Base-by-base conservation (phyloP, 2,888 invertebrate genomes). In the Chrysolina oricalcia region DNA sequence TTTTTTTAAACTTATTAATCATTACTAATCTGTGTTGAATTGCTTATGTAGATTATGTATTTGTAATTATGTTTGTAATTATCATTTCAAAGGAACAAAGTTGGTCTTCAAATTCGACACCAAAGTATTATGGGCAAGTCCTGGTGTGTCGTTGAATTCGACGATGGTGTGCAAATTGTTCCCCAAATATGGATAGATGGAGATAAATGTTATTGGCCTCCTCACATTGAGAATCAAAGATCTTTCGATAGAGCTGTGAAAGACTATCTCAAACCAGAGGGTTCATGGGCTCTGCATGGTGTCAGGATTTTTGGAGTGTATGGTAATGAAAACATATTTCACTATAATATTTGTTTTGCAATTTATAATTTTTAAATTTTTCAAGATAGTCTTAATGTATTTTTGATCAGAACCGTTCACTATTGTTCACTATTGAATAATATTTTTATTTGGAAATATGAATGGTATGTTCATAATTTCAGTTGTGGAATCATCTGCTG, bases 101-200 rank as follows among this genome's bases (percentile, higher is more conserved):
- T 59, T 11, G 59, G 9, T 13, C 15, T 17, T 59, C 4, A 65
- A 41, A 41, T 65, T 40, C 41, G 17, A 65, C 41, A 65, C 43
- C 10, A 8, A 9, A 65, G 17, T 19, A 68, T 50, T n/a, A 68
- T 68, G 64, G 64, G 35, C 48, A 72, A 72, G 21, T 65, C 48
- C 64, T 72, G 70, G 70, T 70, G 70, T 62, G 70, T 70, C 3
- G 70, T 70, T 59, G 70, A 62, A 62, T 70, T 70, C 23, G 62
- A 56, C 6, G 70, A 70, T 70, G 62, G 70, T 59, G 70, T 70
- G 21, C 59, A 70, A 70, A 70, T 70, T 70, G 70, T 70, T 40
- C 70, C 70, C 43, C 59, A 70, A 70, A 56, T 70, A 59, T 70
- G 70, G 59, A 70, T 70, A 70, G 70, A 70, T 59, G 70, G 70